Conservation (phyloP, 2,888 invertebrate species). For the Ligdia adustata region DNA sequence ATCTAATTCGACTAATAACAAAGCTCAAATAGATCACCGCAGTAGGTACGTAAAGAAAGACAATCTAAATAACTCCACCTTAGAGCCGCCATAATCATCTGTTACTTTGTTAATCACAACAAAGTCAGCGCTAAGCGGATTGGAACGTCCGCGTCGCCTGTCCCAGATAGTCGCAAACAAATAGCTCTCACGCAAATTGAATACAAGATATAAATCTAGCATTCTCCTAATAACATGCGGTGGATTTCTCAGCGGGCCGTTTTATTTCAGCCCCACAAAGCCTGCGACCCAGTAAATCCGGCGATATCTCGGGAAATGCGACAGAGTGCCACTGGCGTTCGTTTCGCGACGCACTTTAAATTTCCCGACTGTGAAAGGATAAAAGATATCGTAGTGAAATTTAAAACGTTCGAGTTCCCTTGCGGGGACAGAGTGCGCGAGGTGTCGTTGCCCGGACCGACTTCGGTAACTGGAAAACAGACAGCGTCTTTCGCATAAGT, state of each 20-base stretch:
- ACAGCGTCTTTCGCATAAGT: no score
- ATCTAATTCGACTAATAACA: no score
- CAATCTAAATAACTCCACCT: no score
- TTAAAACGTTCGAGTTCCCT: slow-evolving; percentile 63
- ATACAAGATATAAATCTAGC: slow-evolving; percentile 79
- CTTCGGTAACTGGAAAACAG: no score
- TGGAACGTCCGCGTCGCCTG: slow-evolving; percentile 45
- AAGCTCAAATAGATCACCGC: no score
- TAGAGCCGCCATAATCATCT: slow-evolving; percentile 15
- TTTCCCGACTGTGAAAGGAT: slow-evolving; percentile 68
- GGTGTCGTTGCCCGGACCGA: slow-evolving; percentile 5
- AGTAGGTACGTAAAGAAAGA: no score
- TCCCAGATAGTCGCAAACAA: slow-evolving; percentile 55
- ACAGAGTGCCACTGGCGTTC: slow-evolving; percentile 71
- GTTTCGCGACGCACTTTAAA: slow-evolving; percentile 74
- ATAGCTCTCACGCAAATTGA: slow-evolving; percentile 78
- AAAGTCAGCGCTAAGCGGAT: slow-evolving; percentile 51
- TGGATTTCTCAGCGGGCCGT: slow-evolving; percentile 78
- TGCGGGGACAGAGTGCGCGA: slow-evolving; percentile 54
- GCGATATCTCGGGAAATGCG: slow-evolving; percentile 75
- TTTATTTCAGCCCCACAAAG: slow-evolving; percentile 78
- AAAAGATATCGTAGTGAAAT: slow-evolving; percentile 69
- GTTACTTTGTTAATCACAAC: slow-evolving; percentile 54
- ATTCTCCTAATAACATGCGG: slow-evolving; percentile 75
- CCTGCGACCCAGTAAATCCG: slow-evolving; percentile 77